Base-by-base conservation (phyloP, 2,113 vertebrate genomes). In the Oceanodroma tethys region DNA sequence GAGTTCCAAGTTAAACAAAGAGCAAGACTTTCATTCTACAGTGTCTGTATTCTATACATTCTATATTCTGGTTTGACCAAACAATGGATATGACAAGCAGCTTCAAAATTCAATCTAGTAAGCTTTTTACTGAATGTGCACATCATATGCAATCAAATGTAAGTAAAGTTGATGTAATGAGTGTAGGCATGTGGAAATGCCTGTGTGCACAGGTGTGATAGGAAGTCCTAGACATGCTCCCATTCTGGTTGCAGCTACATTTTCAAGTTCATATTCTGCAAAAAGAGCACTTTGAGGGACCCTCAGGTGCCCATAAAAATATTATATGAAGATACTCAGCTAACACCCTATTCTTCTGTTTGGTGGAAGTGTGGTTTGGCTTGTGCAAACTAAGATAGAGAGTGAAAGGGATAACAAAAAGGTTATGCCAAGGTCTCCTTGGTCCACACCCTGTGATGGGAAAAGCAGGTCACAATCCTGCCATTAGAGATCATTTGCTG, bases 291-390 rank as follows among this genome's bases (percentile, higher is more conserved):
- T 89, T 70, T 75, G 47, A 40, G 15, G 47, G 25, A 20, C 16
- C 7, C 21, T 20, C 0, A 0, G 30, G 3, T 13, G 16, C 10
- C 11, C 34, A 45, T 29, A 16, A 42, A 76, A 58, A 42, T 25
- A 34, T 48, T 29, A 23, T 5, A n/a, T 42, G 4, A 90, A 85
- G 16, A 29, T 32, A 60, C 5, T 48, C n/a, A 55, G n/a, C 20
- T 16, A 34, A 60, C 1, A 4, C 32, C 22, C 5, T 72, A 2
- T 30, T 70, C 22, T 59, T 86, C 20, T 43, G 3, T 60, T 50
- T 73, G 16, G 8, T 2, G 1, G 25, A 58, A 79, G 8, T 36
- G 13, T 56, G 52, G 11, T 56, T 74, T 80, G 36, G 23, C 21
- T 59, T 76, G 16, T 15, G 42, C 34, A 89, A 83, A 43, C 27